Base-by-base conservation (phyloP, 2,113 vertebrate species). In the Passer montanus region DNA sequence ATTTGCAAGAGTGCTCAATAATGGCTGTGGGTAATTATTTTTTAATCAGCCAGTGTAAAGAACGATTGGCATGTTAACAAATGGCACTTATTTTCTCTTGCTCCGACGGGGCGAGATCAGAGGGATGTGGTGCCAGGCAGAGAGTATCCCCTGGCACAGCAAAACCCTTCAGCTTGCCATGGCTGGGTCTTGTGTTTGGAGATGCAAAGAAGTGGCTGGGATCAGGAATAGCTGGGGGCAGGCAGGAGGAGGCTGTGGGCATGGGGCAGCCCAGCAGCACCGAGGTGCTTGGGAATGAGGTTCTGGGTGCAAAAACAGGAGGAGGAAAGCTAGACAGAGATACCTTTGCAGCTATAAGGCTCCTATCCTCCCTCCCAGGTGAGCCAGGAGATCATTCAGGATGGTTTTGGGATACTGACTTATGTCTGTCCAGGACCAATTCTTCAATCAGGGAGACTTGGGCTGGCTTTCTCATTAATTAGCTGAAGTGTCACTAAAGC, bases 31-130 rank as follows among this genome's bases (percentile, higher is more conserved):
- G 94, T 97, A 96, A 97, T 97, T 97, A 97, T 95, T 96, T 97
- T 97, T 96, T 95, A 97, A 97, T 97, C 96, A 97, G 92, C 52
- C 86, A 58, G 88, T 97, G 94, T 96, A 97, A 97, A 94, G 94
- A 95, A 88, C 75, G 52, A 94, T 90, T 97, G 84, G 88, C 95
- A 85, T 92, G 95, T 96, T 96, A 95, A 96, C 91, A 96, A 97
- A 97, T 96, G 95, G 96, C 39, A 31, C 91, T 96, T 96, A 94
- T 95, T 96, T 95, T 89, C 83, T 84, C 66, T 41, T 76, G 60
- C 66, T 93, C 86, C 55, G 27, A 30, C 6, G 11, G 83, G 88
- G 78, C 63, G 4, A 80, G 70, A 87, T 83, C 70, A 64, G 72
- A 62, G 66, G 78, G 1, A 47, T 30, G 76, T 4, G 10, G 28